Evolutionary conservation across 2,888 invertebrate genomes (phyloP).

Genomic region (Megaustenia siamemsis): DNA sequence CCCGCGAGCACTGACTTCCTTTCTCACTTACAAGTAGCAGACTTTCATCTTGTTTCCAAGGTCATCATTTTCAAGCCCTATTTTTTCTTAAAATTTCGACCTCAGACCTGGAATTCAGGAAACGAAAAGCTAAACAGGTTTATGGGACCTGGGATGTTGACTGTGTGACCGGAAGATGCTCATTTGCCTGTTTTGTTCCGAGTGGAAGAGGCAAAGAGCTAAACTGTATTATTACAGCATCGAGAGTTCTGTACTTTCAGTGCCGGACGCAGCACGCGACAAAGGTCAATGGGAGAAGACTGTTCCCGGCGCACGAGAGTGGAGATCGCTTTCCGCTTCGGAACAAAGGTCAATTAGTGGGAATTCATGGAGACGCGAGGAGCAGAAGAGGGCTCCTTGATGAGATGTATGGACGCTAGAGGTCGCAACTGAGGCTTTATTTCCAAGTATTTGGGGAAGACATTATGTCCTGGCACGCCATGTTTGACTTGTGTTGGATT

Average conservation of each 20-base stretch:
- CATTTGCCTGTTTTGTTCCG: constrained; percentile 37
- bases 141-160: not conserved
- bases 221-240: constrained; percentile 14
- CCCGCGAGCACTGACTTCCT: not conserved
- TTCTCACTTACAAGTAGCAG: not conserved
- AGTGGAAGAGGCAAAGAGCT: not conserved
- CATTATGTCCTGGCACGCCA: too few species aligned
- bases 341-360: constrained; percentile 47
- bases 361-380: constrained; percentile 18
- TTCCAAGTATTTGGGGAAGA: not conserved
- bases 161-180: constrained; percentile 23
- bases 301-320: constrained; percentile 2
- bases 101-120: not conserved
- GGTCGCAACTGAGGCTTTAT: not conserved
- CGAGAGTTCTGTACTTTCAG: not conserved
- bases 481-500: too few species aligned
- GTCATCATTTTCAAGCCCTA: constrained; percentile 24
- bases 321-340: constrained; percentile 13
- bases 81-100: not conserved
- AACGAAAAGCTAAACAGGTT: constrained; percentile 14
- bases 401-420: constrained; percentile 15
- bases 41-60: constrained; percentile 1
- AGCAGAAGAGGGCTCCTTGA: not conserved
- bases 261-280: not conserved
- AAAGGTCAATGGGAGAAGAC: constrained; percentile 18